Base-by-base conservation (phyloP, 1,140 invertebrate species). In the Lordiphosa stackelbergi region DNA sequence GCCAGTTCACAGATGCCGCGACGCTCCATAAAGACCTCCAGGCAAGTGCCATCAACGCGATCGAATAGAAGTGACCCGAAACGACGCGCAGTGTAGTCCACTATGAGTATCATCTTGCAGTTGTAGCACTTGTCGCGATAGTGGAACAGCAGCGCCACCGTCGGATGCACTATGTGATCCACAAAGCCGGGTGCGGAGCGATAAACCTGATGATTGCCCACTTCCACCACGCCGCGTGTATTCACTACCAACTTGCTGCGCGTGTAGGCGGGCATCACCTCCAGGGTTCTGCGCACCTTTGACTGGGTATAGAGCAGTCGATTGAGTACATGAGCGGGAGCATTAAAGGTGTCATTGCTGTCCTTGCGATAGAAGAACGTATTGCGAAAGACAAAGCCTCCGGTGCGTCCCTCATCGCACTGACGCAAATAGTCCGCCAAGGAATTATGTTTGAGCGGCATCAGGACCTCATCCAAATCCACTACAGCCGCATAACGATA, bases 151-250 rank as follows among this genome's bases (percentile, higher is more conserved):
- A 88, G 35, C 0, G 75, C 85, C 31, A 87, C 86, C 37, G 73
- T 73, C 7, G 66, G 73, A 8, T 85, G 71, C 3, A 88, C 60
- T 2, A 81, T 56, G 35, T 66, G 66, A 31, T 88, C 85, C 2
- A 72, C 53, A 35, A 61, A 84, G 12, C 71, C 69, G 1, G 73
- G 84, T 0, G 79, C 66, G 8, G 64, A 35, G 31, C 90, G 88
- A 89, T 91, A 92, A 0, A 92, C 89, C 66, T 90, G 89, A 86
- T 93, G 92, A 73, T 92, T 92, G 1, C 92, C 91, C 56, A 92
- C 89, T 69, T 91, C 91, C 1, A 91, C 87, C 2, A 91, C 89
- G 31, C 85, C 68, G 5, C 88, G 78, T 0, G 91, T 88, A 53
- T 90, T 87, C 6, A 91, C 90, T 28, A 93, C 91, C 70, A 90